Evolutionary conservation across 2,888 invertebrate species (phyloP).

Genomic region (Coecobrya sp.): DNA sequence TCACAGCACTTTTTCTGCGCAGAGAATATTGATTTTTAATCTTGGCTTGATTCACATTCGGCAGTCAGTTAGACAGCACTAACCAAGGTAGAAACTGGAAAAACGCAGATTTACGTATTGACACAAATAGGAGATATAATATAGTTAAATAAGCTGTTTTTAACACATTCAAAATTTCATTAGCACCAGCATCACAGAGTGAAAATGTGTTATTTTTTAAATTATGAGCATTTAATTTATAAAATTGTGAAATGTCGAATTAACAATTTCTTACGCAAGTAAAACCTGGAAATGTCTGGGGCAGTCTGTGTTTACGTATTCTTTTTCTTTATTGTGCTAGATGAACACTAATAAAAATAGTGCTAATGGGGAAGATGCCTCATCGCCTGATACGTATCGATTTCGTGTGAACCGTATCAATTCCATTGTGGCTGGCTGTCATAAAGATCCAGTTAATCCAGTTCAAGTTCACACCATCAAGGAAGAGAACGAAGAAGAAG

Average conservation of each 20-base stretch:
- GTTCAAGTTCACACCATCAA: background rate
- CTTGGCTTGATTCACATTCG: background rate
- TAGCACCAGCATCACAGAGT: slow-evolving; percentile 1
- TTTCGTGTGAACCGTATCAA: slow-evolving; percentile 86
- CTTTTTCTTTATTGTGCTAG: slow-evolving; percentile 1
- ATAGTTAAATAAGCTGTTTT: no score
- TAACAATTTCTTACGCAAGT: background rate
- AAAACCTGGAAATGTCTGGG: background rate
- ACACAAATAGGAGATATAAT: background rate
- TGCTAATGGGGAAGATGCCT: slow-evolving; percentile 21
- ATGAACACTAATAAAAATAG: slow-evolving; percentile 50
- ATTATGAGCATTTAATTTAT: slow-evolving; percentile 5
- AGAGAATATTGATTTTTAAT: slow-evolving; percentile 50
- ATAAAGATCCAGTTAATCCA: slow-evolving; percentile 57
- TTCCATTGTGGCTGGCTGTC: slow-evolving; percentile 83
- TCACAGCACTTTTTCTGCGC: background rate
- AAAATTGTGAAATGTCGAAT: slow-evolving; percentile 10
- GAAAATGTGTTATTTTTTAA: slow-evolving; percentile 1
- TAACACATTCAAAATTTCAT: slow-evolving; percentile 37
- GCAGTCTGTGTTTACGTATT: background rate
- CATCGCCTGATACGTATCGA: slow-evolving; percentile 73
- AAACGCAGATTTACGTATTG: background rate
- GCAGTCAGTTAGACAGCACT: slow-evolving; percentile 28
- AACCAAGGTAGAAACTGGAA: slow-evolving; percentile 53
- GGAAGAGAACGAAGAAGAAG: slow-evolving; percentile 35